Conservation (phyloP, 2,113 vertebrate species). For the Hystrix cristata region DNA sequence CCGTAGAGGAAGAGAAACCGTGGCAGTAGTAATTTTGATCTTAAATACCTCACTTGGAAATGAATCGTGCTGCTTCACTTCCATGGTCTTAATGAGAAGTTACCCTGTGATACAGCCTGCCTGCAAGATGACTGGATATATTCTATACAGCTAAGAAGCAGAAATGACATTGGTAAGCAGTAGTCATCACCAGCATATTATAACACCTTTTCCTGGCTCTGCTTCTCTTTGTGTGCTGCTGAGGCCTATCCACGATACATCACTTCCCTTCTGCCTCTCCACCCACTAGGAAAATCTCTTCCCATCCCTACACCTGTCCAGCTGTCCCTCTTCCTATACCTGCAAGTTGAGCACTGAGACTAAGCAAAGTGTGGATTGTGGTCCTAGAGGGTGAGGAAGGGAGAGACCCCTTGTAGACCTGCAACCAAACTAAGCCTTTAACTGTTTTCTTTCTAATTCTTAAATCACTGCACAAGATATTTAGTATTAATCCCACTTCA, state of each 20-base stretch:
- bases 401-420: not conserved
- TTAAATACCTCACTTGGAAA: conserved; percentile 31
- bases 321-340: not conserved
- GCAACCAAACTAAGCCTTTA: not conserved
- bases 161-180: not conserved
- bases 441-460: conserved; percentile 33
- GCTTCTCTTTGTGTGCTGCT: not conserved
- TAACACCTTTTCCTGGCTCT: not conserved
- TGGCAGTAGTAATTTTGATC: not conserved
- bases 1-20: not conserved
- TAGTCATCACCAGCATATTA: not conserved
- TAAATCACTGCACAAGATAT: not conserved
- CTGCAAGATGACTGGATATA: not conserved
- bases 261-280: not conserved
- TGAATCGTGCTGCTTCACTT: not conserved
- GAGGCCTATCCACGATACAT: not conserved
- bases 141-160: not conserved
- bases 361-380: not conserved
- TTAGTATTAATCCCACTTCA: not conserved
- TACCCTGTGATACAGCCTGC: not conserved
- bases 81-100: not conserved
- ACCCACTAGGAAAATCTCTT: not conserved
- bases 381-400: not conserved
- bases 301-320: not conserved
- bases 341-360: not conserved